These are phyloP conservation scores for Stegostoma tigrinum DNA, from an alignment of 2,113 vertebrate species.

Conservation along the genomic window DNA sequence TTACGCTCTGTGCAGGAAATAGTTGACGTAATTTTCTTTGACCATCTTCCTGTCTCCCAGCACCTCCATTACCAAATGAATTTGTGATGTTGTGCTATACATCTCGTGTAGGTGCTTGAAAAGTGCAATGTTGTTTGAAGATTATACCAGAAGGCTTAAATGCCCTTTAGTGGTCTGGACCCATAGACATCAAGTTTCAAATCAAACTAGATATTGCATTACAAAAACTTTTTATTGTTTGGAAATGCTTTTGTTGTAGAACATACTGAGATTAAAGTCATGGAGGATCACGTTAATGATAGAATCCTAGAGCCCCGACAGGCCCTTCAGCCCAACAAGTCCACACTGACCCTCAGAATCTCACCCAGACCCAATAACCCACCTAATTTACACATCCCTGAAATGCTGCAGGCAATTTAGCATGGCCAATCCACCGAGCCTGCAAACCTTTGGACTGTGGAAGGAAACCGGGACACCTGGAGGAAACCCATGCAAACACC, in stretches of 20 bases:
- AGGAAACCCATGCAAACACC: too few species aligned
- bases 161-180: background rate
- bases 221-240: background rate
- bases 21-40: too few species aligned
- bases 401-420: too few species aligned
- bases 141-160: background rate
- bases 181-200: background rate
- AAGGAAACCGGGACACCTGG: too few species aligned
- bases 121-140: background rate
- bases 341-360: too few species aligned
- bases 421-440: too few species aligned
- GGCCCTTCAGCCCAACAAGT: too few species aligned
- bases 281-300: background rate
- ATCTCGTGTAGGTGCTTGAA: background rate
- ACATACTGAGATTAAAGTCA: background rate
- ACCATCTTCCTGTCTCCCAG: background rate
- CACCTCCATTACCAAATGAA: background rate
- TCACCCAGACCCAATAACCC: too few species aligned
- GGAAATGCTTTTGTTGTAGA: background rate
- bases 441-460: too few species aligned
- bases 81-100: background rate
- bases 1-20: background rate
- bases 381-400: too few species aligned
- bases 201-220: background rate
- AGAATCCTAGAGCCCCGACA: too few species aligned